These are phyloP conservation scores for Orycteropus afer DNA, from an alignment of 2,113 vertebrate species.

Conservation along the genomic window DNA sequence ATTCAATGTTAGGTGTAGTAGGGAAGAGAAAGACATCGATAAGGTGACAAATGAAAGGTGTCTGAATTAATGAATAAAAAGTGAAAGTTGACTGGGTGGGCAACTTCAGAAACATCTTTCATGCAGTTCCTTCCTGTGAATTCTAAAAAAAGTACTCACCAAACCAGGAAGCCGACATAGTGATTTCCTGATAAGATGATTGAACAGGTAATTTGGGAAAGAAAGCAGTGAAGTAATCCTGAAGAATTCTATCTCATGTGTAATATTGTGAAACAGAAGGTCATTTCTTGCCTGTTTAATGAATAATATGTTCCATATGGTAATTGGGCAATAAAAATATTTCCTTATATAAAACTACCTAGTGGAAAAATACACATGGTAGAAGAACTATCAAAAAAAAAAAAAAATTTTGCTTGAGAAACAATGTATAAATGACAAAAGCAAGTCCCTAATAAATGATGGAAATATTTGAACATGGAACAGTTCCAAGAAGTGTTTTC, in stretches of 20 bases:
- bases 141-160: neutral
- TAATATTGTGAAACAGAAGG: neutral
- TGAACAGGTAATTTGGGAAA: neutral
- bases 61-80: neutral
- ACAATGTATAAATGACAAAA: slow-evolving; percentile 18
- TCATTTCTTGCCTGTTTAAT: slow-evolving; percentile 6
- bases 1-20: accelerated
- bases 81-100: neutral
- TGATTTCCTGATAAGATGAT: neutral
- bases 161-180: neutral
- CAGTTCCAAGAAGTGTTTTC: slow-evolving; percentile 41
- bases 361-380: neutral
- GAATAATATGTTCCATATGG: slow-evolving; percentile 62
- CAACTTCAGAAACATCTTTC: neutral
- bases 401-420: neutral
- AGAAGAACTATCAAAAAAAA: neutral
- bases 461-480: slow-evolving; percentile 29
- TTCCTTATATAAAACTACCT: slow-evolving; percentile 45
- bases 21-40: neutral
- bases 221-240: neutral
- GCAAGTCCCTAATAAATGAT: slow-evolving; percentile 2
- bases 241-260: neutral
- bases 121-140: neutral
- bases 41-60: neutral
- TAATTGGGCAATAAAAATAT: slow-evolving; percentile 24